Evolutionary conservation across 2,113 vertebrate species (phyloP), one percentile per base, ranked within the genome.

Genomic region (Todiramphus chloris): DNA sequence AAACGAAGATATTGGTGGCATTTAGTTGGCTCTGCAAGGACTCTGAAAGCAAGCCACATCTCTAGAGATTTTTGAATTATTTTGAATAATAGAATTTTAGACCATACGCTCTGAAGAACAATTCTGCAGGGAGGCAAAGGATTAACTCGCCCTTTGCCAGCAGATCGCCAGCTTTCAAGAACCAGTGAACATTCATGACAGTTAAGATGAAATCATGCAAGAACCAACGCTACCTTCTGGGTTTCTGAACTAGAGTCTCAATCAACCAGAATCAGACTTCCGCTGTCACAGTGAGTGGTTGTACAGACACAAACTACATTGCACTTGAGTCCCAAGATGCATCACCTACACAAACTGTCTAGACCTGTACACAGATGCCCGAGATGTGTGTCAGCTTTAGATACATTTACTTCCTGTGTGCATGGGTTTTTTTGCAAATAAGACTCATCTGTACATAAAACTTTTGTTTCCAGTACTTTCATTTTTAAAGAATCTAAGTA

Each of bases 271-370:
- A 41, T 37, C 56, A 72, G 16, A 41, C 21, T 31, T 24, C 4
- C 28, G 48, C 56, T 48, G 23, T 50, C 35, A 73, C 48, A 53
- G 23, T 2, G 17, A 46, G 30, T 8, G 28, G 33, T 5, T 2
- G 0, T 23, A 62, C 11, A 19, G 70, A 33, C 37, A 50, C 16
- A 3, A 4, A 15, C 6, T 5, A 0, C 28, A 3, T 5, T 13
- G 30, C 25, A 10, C 16, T 6, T 18, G 31, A 63, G 39, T 39
- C 6, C 6, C 37, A 81, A 48, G 43, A 25, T 14, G 23, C 5
- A 4, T 23, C 31, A 25, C 1, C 10, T 58, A 80, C 30, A 4
- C 17, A 43, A 51, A 46, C 30, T 33, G n/a, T 11, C 76, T 25
- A n/a, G 13, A 59, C 50, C 28, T 9, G 9, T 25, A 31, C 67